Conservation (phyloP, 2,888 invertebrate species). For the Diogma glabrata region DNA sequence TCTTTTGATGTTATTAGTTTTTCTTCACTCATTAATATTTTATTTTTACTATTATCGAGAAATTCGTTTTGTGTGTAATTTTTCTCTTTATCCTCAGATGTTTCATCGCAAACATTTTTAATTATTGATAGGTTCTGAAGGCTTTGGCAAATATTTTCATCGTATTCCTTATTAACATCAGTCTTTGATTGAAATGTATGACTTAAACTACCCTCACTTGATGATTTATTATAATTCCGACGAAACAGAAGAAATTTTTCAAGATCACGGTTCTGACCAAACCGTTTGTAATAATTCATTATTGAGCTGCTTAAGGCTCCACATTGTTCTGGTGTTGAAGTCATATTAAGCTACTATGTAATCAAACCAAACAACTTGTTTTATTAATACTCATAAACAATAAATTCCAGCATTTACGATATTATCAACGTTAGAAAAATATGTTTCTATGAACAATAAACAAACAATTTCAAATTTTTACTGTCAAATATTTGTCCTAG, state of each 20-base stretch:
- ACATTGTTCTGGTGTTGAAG: too few species aligned
- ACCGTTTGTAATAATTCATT: conserved; percentile 56
- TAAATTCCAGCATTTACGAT: too few species aligned
- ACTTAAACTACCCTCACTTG: conserved; percentile 17
- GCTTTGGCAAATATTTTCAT: background rate
- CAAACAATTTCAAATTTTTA: too few species aligned
- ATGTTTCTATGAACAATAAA: too few species aligned
- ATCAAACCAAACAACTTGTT: too few species aligned
- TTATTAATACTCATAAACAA: too few species aligned
- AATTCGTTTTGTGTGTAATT: background rate
- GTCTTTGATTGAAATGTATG: background rate
- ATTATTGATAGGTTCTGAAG: background rate
- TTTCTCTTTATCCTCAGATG: background rate
- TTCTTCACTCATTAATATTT: background rate
- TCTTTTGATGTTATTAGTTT: conserved; percentile 2
- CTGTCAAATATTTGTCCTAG: too few species aligned
- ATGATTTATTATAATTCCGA: conserved; percentile 15
- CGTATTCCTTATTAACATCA: background rate
- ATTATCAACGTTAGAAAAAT: too few species aligned
- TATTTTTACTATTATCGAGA: background rate
- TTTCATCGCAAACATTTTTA: background rate
- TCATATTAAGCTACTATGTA: too few species aligned
- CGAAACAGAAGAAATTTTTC: conserved; percentile 48
- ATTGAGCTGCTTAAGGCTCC: conserved; percentile 23
- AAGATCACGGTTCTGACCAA: conserved; percentile 52